Evolutionary conservation across 2,113 vertebrate genomes (phyloP), one percentile per base, ranked within the genome.

Genomic region (Tachuris rubrigastra): DNA sequence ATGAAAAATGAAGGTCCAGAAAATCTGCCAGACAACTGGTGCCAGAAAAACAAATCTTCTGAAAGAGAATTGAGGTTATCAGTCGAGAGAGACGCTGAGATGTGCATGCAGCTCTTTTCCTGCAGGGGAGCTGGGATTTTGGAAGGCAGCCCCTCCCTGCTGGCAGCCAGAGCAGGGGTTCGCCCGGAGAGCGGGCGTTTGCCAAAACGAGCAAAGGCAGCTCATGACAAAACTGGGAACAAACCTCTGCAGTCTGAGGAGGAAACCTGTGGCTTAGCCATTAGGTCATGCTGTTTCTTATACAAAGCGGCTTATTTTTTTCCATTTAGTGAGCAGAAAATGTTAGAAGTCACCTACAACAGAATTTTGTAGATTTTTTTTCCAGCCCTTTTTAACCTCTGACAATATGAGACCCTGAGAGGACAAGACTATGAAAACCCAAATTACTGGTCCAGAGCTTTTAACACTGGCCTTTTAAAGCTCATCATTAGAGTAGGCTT

Each of bases 301-400:
- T 30, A 89, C 46, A 85, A 80, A 96, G 65, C 9, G 0, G 77
- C 80, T 65, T 76, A 35, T 9, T 50, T 96, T 92, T 95, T 90
- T 95, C 88, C 87, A 66, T 77, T 87, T 74, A 83, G 56, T 8
- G 63, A 91, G 84, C 42, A 94, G 75, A 92, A 93, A 97, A 91
- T 60, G 25, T 60, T 79, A 68, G 77, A 92, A 81, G 65, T 91
- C 41, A 89, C 44, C 71, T 68, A 88, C 15, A 80, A 47, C 10
- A 65, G 76, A 96, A 87, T 75, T 71, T 28, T 52, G 76, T 53
- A 77, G 53, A 62, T 10, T 80, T 76, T 76, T 76, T 93, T 82
- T 89, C 41, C 24, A 39, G 49, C 68, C 15, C 39, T 69, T 85
- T 91, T 50, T 62, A 87, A 77, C 31, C 24, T 86, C 58, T 53